These are phyloP conservation scores for Stomatorhinus walkeri DNA, from an alignment of 2,797 vertebrate species.

Conservation along the genomic window DNA sequence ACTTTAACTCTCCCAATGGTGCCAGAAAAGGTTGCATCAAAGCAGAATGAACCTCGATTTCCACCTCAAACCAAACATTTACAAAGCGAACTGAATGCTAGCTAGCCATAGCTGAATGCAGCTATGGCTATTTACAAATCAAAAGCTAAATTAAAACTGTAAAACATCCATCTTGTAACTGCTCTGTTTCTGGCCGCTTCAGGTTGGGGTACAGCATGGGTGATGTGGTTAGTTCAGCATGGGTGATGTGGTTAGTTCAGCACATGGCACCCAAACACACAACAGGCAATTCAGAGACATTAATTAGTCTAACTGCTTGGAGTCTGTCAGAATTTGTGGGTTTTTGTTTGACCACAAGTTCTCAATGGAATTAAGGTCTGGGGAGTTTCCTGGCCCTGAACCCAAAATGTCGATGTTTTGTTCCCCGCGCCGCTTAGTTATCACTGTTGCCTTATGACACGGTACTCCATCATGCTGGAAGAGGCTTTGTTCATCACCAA, in stretches of 20 bases:
- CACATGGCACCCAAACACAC: not conserved
- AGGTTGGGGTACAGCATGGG: not conserved
- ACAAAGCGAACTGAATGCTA: not conserved
- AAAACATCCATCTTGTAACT: not conserved
- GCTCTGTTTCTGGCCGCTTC: not conserved
- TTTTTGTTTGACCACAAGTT: too few species aligned
- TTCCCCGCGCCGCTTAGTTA: too few species aligned
- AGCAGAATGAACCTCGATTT: not conserved
- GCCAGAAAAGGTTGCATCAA: not conserved
- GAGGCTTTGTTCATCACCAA: too few species aligned
- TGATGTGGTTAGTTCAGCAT: not conserved
- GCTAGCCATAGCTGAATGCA: not conserved
- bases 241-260: not conserved
- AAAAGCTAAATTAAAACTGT: not conserved
- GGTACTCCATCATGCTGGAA: too few species aligned
- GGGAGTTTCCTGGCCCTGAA: too few species aligned
- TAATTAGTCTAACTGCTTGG: not conserved
- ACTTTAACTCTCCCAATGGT: not conserved
- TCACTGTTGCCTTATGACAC: too few species aligned
- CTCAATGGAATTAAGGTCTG: too few species aligned
- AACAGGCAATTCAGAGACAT: not conserved
- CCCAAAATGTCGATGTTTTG: too few species aligned
- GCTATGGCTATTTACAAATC: not conserved
- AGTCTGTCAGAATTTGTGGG: too few species aligned
- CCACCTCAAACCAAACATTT: not conserved